These are phyloP conservation scores for Caenorhabditis japonica DNA, from an alignment of 2,888 invertebrate species.

Conservation along the genomic window DNA sequence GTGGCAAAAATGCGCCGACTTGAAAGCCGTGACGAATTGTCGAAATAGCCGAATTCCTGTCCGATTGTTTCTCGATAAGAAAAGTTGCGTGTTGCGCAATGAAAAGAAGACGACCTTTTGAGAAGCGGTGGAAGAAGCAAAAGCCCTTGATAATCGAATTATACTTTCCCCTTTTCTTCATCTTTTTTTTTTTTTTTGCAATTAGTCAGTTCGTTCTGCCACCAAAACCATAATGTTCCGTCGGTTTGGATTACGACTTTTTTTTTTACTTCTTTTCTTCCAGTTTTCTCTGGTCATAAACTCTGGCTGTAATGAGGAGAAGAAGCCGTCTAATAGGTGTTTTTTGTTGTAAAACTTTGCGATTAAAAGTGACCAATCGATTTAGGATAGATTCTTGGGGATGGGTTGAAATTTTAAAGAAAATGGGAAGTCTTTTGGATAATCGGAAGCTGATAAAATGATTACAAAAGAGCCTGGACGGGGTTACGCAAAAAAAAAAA, in stretches of 20 bases:
- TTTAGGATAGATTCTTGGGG: too few relatives aligned
- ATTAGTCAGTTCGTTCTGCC: background rate
- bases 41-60: slow-evolving; percentile 50
- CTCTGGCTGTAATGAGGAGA: slow-evolving; percentile 33
- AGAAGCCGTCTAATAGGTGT: slow-evolving; percentile 32
- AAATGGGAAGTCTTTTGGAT: too few relatives aligned
- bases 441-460: too few relatives aligned
- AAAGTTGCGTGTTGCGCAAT: slow-evolving; percentile 36
- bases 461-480: too few relatives aligned
- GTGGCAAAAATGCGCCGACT: too few relatives aligned
- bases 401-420: too few relatives aligned
- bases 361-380: too few relatives aligned
- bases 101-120: slow-evolving; percentile 32
- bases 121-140: slow-evolving; percentile 19
- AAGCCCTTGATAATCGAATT: slow-evolving; percentile 48
- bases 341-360: too few relatives aligned
- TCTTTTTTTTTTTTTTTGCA: slow-evolving; percentile 6
- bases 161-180: slow-evolving; percentile 21
- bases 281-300: slow-evolving; percentile 29
- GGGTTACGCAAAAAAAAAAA: slow-evolving; percentile 29
- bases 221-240: slow-evolving; percentile 26
- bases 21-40: slow-evolving; percentile 4
- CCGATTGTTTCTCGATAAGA: slow-evolving; percentile 32
- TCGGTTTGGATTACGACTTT: background rate
- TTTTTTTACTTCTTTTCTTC: slow-evolving; percentile 9